These are phyloP conservation scores for Lota lota DNA, from an alignment of 2,113 vertebrate genomes.

Conservation along the genomic window DNA sequence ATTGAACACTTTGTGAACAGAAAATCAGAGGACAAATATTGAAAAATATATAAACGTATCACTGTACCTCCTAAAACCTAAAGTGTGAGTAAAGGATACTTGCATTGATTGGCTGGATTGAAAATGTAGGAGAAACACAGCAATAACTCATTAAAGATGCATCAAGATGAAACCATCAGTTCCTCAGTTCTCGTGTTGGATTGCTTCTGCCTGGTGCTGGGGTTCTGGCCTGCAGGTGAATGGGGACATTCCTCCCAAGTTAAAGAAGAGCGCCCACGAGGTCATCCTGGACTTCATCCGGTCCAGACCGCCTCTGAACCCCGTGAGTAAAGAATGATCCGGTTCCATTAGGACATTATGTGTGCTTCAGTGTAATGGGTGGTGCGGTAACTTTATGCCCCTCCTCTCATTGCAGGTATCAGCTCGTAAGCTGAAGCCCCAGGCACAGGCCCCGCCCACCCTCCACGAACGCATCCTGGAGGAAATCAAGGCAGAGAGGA, in stretches of 20 bases:
- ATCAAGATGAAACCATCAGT: too few relatives aligned
- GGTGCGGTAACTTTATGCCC: background rate
- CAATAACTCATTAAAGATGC: too few relatives aligned
- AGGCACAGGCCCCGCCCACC: slow-evolving; percentile 85
- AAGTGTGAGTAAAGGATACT: too few relatives aligned
- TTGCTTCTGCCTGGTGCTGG: background rate
- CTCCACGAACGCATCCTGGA: slow-evolving; percentile 94
- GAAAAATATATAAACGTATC: too few relatives aligned
- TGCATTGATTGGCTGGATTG: too few relatives aligned
- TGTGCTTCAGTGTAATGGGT: background rate
- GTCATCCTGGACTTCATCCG: slow-evolving; percentile 98
- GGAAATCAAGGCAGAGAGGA: slow-evolving; percentile 93
- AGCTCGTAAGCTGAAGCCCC: slow-evolving; percentile 92
- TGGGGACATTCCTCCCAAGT: slow-evolving; percentile 88
- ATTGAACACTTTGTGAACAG: too few relatives aligned
- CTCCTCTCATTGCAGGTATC: slow-evolving; percentile 73
- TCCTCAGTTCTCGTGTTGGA: background rate
- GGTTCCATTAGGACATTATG: background rate
- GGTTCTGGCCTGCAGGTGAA: slow-evolving; percentile 77
- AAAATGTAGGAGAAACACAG: too few relatives aligned
- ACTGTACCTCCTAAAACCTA: too few relatives aligned
- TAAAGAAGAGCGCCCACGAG: slow-evolving; percentile 98
- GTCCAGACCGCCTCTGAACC: slow-evolving; percentile 95
- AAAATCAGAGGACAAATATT: too few relatives aligned
- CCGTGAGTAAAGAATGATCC: slow-evolving; percentile 73